Percentiles rank a stretch among this genome's conserved stretches.
phyloP scores from a whole-genome alignment of 2,888 invertebrate genomes.

The Tuta absoluta region DNA sequence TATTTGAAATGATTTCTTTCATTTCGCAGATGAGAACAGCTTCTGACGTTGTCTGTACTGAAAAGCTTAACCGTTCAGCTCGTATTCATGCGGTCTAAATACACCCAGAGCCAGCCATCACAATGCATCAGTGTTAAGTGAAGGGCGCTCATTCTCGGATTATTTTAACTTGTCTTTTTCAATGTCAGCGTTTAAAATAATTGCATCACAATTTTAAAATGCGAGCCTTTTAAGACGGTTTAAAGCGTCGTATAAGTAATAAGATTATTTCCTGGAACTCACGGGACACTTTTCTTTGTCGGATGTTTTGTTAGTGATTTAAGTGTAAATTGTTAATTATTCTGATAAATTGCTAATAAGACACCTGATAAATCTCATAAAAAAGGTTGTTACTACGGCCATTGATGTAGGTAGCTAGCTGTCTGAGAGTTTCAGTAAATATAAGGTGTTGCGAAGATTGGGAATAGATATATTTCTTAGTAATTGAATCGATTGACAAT shows the following conservation, averaged over 20 bases:
- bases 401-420: not conserved
- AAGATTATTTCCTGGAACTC: constrained; percentile 76
- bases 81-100: constrained; percentile 72
- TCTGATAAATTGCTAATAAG: not conserved
- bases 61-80: constrained; percentile 56
- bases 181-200: constrained; percentile 81
- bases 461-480: too few relatives aligned
- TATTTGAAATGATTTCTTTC: too few relatives aligned
- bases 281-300: constrained; percentile 62
- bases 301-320: constrained; percentile 31
- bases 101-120: constrained; percentile 63
- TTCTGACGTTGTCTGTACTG: not conserved
- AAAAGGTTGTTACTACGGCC: not conserved
- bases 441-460: too few relatives aligned
- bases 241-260: constrained; percentile 66
- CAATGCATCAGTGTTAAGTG: constrained; percentile 78
- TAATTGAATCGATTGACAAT: too few relatives aligned
- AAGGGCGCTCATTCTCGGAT: constrained; percentile 79
- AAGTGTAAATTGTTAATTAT: not conserved
- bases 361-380: not conserved
- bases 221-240: constrained; percentile 75
- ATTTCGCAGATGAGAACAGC: not conserved
- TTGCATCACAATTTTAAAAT: constrained; percentile 81
- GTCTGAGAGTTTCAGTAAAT: not conserved
- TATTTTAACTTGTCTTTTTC: constrained; percentile 81